A percentile compares a stretch with the other conserved stretches of the same genome.
phyloP scores from a whole-genome alignment of 2,888 invertebrate species.

The Quadriops clusia region DNA sequence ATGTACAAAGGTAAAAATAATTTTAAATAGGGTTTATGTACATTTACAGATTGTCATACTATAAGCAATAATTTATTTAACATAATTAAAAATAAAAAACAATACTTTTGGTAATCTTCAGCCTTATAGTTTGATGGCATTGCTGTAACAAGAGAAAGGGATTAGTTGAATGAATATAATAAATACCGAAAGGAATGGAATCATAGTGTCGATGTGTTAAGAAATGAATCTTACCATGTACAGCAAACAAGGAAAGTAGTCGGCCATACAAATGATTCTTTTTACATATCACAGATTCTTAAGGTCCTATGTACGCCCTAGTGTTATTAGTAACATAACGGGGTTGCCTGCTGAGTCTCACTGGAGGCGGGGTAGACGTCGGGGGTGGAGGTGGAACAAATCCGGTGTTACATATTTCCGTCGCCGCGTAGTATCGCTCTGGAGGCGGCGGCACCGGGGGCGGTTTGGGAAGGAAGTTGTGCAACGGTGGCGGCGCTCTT shows the following conservation, averaged over 20 bases:
- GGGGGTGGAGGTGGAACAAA: slow-evolving; percentile 35
- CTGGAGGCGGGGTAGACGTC: slow-evolving; percentile 34
- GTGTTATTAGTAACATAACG: slow-evolving; percentile 27
- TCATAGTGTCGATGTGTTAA: too few relatives aligned
- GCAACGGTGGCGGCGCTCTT: slow-evolving; percentile 40
- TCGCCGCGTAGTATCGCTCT: slow-evolving; percentile 61
- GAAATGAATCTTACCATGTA: slow-evolving; percentile 14
- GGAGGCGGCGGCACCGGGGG: slow-evolving; percentile 55
- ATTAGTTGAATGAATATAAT: too few relatives aligned
- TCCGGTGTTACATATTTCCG: slow-evolving; percentile 47
- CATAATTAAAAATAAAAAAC: slow-evolving; percentile 17
- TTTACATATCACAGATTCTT: slow-evolving; percentile 28
- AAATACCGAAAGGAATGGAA: background rate
- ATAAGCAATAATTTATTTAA: slow-evolving; percentile 19
- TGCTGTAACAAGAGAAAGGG: slow-evolving; percentile 18
- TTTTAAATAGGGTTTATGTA: slow-evolving; percentile 17
- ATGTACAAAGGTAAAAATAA: slow-evolving; percentile 31
- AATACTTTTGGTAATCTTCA: slow-evolving; percentile 29
- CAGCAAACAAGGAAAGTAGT: slow-evolving; percentile 13
- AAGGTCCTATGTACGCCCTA: slow-evolving; percentile 34
- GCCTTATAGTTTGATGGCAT: slow-evolving; percentile 24
- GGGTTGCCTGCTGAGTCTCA: slow-evolving; percentile 36
- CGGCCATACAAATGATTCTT: slow-evolving; percentile 10
- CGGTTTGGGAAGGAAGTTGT: slow-evolving; percentile 48
- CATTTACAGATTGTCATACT: slow-evolving; percentile 27